A percentile compares a stretch with the other conserved stretches of the same genome.
Evolutionary conservation across 2,888 invertebrate genomes (phyloP).

Genomic region (Monopis laevigella): DNA sequence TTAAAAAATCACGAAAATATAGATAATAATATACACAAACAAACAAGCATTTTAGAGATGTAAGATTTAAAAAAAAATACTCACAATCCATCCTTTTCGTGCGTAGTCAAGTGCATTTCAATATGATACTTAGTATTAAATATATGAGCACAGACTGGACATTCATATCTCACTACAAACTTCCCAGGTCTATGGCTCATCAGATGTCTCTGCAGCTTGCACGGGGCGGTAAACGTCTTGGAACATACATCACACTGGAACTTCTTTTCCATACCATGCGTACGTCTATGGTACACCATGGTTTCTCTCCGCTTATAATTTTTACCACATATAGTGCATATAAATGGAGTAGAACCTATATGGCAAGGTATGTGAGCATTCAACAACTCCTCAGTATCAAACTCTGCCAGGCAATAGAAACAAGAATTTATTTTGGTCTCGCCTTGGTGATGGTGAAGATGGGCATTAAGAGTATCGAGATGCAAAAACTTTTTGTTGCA

Average conservation of each 20-base stretch:
- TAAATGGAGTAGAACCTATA: conserved; percentile 37
- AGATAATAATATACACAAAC: no score
- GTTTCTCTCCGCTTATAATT: conserved; percentile 42
- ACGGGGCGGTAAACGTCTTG: conserved; percentile 38
- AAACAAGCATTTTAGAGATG: no score
- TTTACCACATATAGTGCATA: conserved; percentile 44
- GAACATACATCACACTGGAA: conserved; percentile 46
- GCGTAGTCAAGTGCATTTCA: conserved; percentile 47
- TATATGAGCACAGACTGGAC: conserved; percentile 57
- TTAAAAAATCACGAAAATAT: no score
- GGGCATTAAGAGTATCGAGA: conserved; percentile 41
- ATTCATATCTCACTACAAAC: conserved; percentile 46
- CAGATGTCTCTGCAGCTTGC: conserved; percentile 43
- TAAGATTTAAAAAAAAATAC: conserved; percentile 18
- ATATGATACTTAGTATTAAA: conserved; percentile 54
- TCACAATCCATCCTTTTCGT: conserved; percentile 46
- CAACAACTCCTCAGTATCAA: conserved; percentile 23
- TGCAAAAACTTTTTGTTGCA: conserved; percentile 50
- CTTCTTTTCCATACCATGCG: conserved; percentile 31
- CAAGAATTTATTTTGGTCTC: conserved; percentile 33
- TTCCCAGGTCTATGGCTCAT: conserved; percentile 31
- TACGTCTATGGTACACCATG: conserved; percentile 53
- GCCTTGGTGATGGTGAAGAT: conserved; percentile 41
- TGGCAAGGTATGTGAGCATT: conserved; percentile 36
- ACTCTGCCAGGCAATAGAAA: conserved; percentile 35